Evolutionary conservation across 2,888 invertebrate species (phyloP), one percentile per base, ranked within the genome.

Genomic region (Thumatha senex): DNA sequence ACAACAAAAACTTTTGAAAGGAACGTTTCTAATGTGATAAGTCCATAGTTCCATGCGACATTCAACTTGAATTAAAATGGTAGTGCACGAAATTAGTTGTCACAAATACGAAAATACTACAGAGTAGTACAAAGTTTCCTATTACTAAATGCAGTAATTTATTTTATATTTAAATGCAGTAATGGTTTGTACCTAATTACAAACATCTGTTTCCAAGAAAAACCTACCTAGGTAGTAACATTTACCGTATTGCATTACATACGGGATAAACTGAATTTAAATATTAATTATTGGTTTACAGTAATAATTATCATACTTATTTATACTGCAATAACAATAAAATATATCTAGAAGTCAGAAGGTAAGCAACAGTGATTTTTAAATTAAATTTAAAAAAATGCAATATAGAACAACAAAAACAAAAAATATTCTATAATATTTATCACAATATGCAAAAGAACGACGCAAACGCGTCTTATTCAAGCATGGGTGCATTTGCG

Each of bases 1-100:
- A 84, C 79, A 79, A 80, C 82, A 86, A 86, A 86, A 86, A 86
- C 77, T 83, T 86, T 83, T 79, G 70, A 80, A 84, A n/a, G n/a
- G n/a, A n/a, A 74, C 76, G 80, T 84, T 84, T 82, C 79, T 82
- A 82, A 76, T 79, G 76, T 76, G 70, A 78, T 80, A 81, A 79
- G 18, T 82, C 81, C 76, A 78, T 79, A 74, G 72, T 76, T 62
- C 62, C 66, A 69, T 67, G 64, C 51, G 66, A 76, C 70, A 72
- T 67, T 63, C 63, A 73, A 65, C 69, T 63, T 63, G 48, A 57
- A 54, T 58, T 67, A 68, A 72, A 74, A 70, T 70, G 46, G 59
- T 72, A 64, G 49, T 61, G 46, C 53, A 64, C 61, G 53, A 66
- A 60, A 67, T 65, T 66, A 58, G 64, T 64, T 56, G 54, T 58